Evolutionary conservation across 2,888 invertebrate species (phyloP).

Genomic region (Leucoma salicis): DNA sequence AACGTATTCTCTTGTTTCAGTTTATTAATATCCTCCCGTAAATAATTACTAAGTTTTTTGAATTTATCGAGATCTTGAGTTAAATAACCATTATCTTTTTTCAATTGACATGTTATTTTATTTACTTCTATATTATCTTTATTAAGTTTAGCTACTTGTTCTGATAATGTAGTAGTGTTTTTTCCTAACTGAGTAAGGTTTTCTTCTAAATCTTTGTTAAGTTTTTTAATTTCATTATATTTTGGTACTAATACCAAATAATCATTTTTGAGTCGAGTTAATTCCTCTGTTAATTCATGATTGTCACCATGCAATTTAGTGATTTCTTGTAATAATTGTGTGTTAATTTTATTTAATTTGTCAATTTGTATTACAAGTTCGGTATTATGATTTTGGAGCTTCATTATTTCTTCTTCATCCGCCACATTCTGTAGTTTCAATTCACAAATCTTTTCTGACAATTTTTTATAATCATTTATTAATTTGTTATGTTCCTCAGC

Average conservation of each 20-base stretch:
- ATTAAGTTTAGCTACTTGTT: not conserved
- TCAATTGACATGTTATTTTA: not conserved
- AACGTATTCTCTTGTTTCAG: not conserved
- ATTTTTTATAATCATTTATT: not conserved
- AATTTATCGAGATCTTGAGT: not conserved
- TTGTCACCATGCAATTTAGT: not conserved
- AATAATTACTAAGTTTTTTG: not conserved
- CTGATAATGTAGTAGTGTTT: not conserved
- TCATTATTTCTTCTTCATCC: not conserved
- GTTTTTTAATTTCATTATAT: not conserved
- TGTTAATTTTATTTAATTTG: not conserved
- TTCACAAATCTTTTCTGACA: not conserved
- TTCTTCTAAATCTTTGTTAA: not conserved
- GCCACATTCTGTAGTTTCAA: not conserved
- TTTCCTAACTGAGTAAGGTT: not conserved
- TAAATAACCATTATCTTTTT: not conserved
- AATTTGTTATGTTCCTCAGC: slow-evolving; percentile 20
- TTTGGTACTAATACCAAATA: not conserved
- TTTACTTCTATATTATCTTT: not conserved
- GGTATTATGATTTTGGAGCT: not conserved
- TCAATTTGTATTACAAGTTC: not conserved
- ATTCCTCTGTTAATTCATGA: not conserved
- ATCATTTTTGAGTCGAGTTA: not conserved
- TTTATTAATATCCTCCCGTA: not conserved
- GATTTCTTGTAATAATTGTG: not conserved